Base-by-base conservation (phyloP, 2,888 invertebrate genomes). In the Monochamus alternatus region DNA sequence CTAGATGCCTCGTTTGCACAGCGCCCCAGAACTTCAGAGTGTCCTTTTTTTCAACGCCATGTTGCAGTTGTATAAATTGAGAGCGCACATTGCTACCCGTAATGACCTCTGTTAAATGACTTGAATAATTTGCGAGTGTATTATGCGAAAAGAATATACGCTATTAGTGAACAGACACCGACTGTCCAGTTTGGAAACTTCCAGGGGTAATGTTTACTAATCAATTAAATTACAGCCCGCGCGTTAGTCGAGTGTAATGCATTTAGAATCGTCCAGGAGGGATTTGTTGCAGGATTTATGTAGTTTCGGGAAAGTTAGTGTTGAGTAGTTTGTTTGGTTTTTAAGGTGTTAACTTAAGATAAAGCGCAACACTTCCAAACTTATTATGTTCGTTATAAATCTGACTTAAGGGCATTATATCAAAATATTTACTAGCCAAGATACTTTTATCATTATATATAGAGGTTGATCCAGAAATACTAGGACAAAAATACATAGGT, bases 41-140 rank as follows among this genome's bases (percentile, higher is more conserved):
- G 55, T 4, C 38, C 55, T 14, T 55, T 55, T 55, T 55, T 47
- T 12, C 47, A 9, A 3, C 47, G 7, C 5, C 9, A 47, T 47
- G 47, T 47, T 55, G 55, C 55, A n/a, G n/a, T 55, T 55, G 55
- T n/a, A 55, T 55, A 55, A 55, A 55, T 55, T 14, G n/a, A n/a
- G 55, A 22, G n/a, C 14, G 55, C 55, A 22, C n/a, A 55, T 14
- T 55, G 55, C 55, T 14, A 55, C 55, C 55, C n/a, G 10, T 55
- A 55, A 55, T 55, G 55, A 55, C 55, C n/a, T 22, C 55, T 55
- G 55, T 55, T 55, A 55, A 55, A 55, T 55, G 55, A 55, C 55
- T n/a, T 55, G 55, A 55, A 55, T 55, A 55, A 55, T 55, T 55
- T 55, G 55, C 14, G 22, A 55, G 55, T 14, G 55, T 55, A 55